These are phyloP conservation scores for Clarias macrocephalus DNA, from an alignment of 2,113 vertebrate genomes.

Conservation along the genomic window DNA sequence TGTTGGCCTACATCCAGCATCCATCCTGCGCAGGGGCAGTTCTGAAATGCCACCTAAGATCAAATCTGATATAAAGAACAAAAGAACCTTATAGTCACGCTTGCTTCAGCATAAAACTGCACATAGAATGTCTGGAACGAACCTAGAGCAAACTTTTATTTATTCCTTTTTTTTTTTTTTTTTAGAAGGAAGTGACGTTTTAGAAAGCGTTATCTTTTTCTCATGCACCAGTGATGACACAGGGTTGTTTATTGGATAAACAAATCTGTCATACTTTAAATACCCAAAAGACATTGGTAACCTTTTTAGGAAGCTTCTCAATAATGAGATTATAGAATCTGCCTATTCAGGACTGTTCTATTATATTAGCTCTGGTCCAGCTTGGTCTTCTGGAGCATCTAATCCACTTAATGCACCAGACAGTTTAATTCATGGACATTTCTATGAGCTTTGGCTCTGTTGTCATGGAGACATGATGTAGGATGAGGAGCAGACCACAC, in stretches of 20 bases:
- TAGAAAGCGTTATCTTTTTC: not conserved
- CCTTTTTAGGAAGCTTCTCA: not conserved
- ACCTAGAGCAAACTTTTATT: not conserved
- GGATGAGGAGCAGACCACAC: not conserved
- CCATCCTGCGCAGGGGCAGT: not conserved
- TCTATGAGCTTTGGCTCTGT: slow-evolving; percentile 9
- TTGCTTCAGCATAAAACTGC: not conserved
- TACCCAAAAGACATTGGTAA: not conserved
- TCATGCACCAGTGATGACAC: not conserved
- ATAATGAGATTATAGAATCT: not conserved
- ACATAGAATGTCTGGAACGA: not conserved
- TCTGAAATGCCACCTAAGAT: slow-evolving; percentile 6
- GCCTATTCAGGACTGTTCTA: not conserved
- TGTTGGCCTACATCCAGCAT: slow-evolving; percentile 9
- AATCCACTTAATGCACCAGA: slow-evolving; percentile 32
- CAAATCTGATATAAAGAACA: slow-evolving; percentile 10
- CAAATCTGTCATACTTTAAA: not conserved
- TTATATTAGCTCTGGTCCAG: not conserved
- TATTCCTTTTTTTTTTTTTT: not conserved
- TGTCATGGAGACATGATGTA: slow-evolving; percentile 9
- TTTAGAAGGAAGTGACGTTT: not conserved
- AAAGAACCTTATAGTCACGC: not conserved
- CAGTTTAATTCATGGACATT: not conserved
- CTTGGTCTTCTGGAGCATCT: not conserved
- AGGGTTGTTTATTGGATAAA: not conserved